phyloP scores from a whole-genome alignment of 2,888 invertebrate genomes.

The Apotomis betuletana region DNA sequence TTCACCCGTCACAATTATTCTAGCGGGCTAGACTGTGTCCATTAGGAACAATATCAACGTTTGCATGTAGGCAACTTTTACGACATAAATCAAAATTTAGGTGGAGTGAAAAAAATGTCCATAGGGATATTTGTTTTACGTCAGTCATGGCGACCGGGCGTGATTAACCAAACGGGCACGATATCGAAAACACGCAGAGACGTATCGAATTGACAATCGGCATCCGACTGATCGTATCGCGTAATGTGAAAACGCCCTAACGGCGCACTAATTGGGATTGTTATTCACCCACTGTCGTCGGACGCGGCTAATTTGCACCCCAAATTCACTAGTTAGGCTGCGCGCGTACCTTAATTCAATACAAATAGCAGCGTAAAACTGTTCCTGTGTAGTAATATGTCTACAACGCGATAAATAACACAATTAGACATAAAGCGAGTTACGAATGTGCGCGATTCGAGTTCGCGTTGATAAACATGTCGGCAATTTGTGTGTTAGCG shows the following conservation, averaged over 20 bases:
- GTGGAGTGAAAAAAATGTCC: too few species aligned
- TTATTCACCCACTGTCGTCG: constrained; percentile 65
- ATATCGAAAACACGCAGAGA: too few species aligned
- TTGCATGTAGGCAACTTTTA: too few species aligned
- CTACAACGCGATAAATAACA: constrained; percentile 46
- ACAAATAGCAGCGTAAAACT: constrained; percentile 58
- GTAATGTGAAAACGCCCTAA: constrained; percentile 1
- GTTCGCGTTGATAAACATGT: constrained; percentile 33
- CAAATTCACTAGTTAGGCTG: constrained; percentile 61
- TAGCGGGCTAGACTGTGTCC: too few species aligned
- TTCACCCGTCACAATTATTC: too few species aligned
- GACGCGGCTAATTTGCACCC: constrained; percentile 64
- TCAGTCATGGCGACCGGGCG: too few species aligned
- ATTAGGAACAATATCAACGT: too few species aligned
- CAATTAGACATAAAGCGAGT: constrained; percentile 47
- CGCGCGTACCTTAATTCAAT: constrained; percentile 61
- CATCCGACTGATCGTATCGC: too few species aligned
- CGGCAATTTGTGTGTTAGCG: constrained; percentile 20
- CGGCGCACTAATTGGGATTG: constrained; percentile 55
- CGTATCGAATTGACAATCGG: too few species aligned
- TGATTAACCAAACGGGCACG: too few species aligned
- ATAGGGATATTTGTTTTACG: too few species aligned
- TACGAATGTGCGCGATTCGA: constrained; percentile 41
- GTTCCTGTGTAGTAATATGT: constrained; percentile 46
- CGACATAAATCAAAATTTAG: too few species aligned